phyloP scores from a whole-genome alignment of 2,797 vertebrate genomes.

The Echeneis naucrates region DNA sequence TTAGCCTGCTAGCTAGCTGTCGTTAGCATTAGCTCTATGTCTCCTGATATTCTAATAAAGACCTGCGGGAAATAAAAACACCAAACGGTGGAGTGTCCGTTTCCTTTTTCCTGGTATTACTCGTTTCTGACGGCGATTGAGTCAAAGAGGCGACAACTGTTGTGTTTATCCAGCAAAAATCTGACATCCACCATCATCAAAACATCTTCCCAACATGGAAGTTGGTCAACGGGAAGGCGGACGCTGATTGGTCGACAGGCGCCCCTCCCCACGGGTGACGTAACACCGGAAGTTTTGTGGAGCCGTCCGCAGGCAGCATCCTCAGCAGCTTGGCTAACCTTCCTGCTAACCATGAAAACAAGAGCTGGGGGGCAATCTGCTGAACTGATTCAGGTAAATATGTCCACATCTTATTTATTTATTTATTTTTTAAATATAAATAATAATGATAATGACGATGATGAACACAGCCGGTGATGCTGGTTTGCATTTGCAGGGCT shows the following conservation, averaged over 20 bases:
- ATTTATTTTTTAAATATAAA: too few species aligned
- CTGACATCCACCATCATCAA: slow-evolving; percentile 49
- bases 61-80: too few species aligned
- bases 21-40: slow-evolving; percentile 55
- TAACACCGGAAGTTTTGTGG: slow-evolving; percentile 62
- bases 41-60: not conserved
- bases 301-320: slow-evolving; percentile 3
- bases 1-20: slow-evolving; percentile 59
- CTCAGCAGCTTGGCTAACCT: not conserved
- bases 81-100: not conserved
- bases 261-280: slow-evolving; percentile 22
- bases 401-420: too few species aligned
- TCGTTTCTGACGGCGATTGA: not conserved
- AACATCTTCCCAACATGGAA: slow-evolving; percentile 69
- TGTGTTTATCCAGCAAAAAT: slow-evolving; percentile 7
- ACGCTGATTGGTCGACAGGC: slow-evolving; percentile 61
- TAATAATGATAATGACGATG: too few species aligned
- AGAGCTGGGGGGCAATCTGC: not conserved
- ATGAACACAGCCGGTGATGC: not conserved
- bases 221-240: slow-evolving; percentile 17
- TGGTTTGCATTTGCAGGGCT: slow-evolving; percentile 65
- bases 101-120: not conserved
- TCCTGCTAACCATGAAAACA: slow-evolving; percentile 44
- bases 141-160: not conserved
- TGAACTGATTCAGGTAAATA: slow-evolving; percentile 60